Evolutionary conservation across 2,797 vertebrate genomes (phyloP), one percentile per base, ranked within the genome.

Genomic region (Borostomias antarcticus): DNA sequence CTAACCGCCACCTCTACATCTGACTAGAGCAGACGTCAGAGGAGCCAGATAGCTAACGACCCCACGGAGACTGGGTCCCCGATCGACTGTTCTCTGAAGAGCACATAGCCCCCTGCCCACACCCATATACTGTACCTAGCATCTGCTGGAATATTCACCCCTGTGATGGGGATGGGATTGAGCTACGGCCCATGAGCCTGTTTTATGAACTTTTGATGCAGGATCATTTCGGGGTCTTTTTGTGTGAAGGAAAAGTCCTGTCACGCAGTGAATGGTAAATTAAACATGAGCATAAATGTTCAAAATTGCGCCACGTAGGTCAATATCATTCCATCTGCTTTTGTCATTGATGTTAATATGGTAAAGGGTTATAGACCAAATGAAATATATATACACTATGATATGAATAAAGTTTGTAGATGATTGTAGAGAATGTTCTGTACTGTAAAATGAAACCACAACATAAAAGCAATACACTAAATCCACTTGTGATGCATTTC

Each of bases 1-100:
- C 52, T 60, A 60, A 60, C 57, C 53, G 47, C 57, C 61, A 54
- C 81, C 83, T 76, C 79, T 72, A 70, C 29, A 64, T 52, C 43
- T 29, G 45, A 53, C 32, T 28, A 29, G 23, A 19, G 15, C 8
- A 50, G 19, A 5, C 45, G 23, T 45, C 47, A 7, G 17, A 56
- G 53, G 6, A 15, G 25, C 57, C 66, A 64, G 57, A 2, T 5
- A 68, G 23, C 52, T 65, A 29, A 28, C 64, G 58, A 54, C 25
- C 52, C 17, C 52, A 56, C 2, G 28, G 11, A 8, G 13, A n/a
- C 17, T n/a, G 48, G 6, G 8, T 7, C 35, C 17, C 47, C 47
- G 8, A 25, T 23, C 26, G 11, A 28, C 15, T 6, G 6, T 29
- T 30, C 40, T n/a, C 40, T 7, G 23, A 63, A 51, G 33, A 56